Evolutionary conservation across 2,113 vertebrate species (phyloP).

Genomic region (Neofelis nebulosa): DNA sequence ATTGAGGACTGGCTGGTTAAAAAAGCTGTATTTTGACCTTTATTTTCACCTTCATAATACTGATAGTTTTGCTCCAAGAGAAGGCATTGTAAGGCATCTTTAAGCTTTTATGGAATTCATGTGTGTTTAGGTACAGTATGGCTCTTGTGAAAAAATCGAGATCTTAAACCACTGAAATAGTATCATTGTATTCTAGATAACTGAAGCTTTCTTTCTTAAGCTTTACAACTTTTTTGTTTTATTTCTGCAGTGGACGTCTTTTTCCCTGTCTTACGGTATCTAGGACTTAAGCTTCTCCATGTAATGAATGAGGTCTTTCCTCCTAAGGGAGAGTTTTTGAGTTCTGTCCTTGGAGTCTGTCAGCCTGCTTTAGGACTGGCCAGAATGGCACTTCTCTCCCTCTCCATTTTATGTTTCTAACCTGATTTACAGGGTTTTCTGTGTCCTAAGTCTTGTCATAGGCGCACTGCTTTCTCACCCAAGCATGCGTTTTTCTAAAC

Average conservation of each 20-base stretch:
- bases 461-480: background rate
- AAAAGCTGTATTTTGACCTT: background rate
- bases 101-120: background rate
- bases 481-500: background rate
- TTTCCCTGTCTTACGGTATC: background rate
- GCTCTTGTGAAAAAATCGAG: background rate
- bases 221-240: background rate
- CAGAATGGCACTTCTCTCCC: background rate
- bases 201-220: background rate
- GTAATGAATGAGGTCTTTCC: background rate
- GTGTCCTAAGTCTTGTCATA: background rate
- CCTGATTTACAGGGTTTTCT: slow-evolving; percentile 3
- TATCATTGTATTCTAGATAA: background rate
- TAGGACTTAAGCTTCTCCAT: background rate
- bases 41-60: background rate
- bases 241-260: background rate
- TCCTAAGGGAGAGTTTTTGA: background rate
- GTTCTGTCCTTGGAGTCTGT: background rate
- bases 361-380: background rate
- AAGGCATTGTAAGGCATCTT: background rate
- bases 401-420: background rate
- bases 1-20: background rate
- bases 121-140: background rate
- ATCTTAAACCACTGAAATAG: background rate
- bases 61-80: background rate